A percentile compares a stretch with the other conserved stretches of the same genome.
phyloP scores from a whole-genome alignment of 2,797 vertebrate species.

The Ceyx erithaca region DNA sequence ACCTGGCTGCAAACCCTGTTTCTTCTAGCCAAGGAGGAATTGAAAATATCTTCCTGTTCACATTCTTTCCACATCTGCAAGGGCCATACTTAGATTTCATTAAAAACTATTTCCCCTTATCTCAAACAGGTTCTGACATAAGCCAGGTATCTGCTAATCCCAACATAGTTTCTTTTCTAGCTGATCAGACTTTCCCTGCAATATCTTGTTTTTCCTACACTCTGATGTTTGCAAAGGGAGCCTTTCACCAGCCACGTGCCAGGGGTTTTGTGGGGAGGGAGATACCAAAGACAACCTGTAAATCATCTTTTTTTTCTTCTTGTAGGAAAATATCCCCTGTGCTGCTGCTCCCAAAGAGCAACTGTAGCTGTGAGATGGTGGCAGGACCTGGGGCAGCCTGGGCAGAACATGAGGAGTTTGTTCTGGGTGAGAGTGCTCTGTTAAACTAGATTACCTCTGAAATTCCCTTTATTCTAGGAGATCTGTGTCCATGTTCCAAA shows the following conservation, averaged over 20 bases:
- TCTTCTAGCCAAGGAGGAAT: slow-evolving; percentile 33
- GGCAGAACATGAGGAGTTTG: neutral
- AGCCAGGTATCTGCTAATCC: slow-evolving; percentile 45
- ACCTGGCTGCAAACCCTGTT: neutral
- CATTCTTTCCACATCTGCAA: slow-evolving; percentile 58
- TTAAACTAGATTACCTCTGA: neutral
- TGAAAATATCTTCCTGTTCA: slow-evolving; percentile 47
- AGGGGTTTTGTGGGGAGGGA: neutral
- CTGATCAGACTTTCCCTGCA: neutral
- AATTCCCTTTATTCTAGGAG: neutral
- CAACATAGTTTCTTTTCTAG: neutral
- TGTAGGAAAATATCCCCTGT: accelerated
- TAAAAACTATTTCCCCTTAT: slow-evolving; percentile 57
- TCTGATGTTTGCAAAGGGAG: neutral
- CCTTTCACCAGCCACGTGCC: accelerated
- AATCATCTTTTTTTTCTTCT: neutral
- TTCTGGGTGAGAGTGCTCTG: neutral
- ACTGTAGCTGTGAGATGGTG: accelerated
- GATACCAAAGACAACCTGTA: neutral
- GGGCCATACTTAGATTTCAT: slow-evolving; percentile 30
- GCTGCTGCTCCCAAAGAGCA: neutral
- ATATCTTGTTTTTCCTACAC: neutral
- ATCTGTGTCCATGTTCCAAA: neutral
- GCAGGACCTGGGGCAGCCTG: neutral
- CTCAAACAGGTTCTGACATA: slow-evolving; percentile 26